Base-by-base conservation (phyloP, 2,113 vertebrate genomes). In the Eublepharis macularius region DNA sequence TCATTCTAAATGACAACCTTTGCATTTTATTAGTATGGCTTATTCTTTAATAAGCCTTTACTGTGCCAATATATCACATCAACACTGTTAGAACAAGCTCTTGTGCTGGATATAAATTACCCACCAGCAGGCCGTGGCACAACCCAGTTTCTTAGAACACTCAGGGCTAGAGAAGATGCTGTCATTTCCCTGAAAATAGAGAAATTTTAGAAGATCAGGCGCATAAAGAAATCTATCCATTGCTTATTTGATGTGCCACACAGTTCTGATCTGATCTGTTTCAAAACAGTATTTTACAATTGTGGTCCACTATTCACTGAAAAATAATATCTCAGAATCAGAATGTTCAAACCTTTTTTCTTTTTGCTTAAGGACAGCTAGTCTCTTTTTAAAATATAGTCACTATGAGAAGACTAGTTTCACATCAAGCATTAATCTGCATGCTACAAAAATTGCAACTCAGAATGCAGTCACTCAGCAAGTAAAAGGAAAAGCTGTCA, bases 1-100 rank as follows among this genome's bases (percentile, higher is more conserved):
- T 93, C 88, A 93, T 91, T 94, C 83, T 90, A 95, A 94, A 90
- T 94, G 74, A 94, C 90, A 96, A 88, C 10, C 43, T 94, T 92
- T 93, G 89, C 90, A 92, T 94, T 96, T 95, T 94, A 93, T 94
- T 94, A 92, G 79, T 80, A 74, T 88, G 87, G 73, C 86, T 91
- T 91, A 93, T 68, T 91, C 90, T 95, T 94, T 93, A 95, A 92
- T 93, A 96, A 94, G 90, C 29, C 47, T 91, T 91, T 94, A 90
- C 49, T 88, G 69, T 79, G 60, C 66, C 76, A 82, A 60, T 94
- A 91, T 91, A 92, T 94, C 86, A 93, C 90, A 92, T 57, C 82
- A 93, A 78, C 74, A 84, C 85, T 88, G 88, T 86, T 83, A 93
- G 93, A 95, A 87, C 65, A 92, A 84, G 77, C 73, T 76, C 93